Percentiles rank a stretch among this genome's conserved stretches.
Evolutionary conservation across 2,113 vertebrate genomes (phyloP).

Genomic region (Prunella himalayana): DNA sequence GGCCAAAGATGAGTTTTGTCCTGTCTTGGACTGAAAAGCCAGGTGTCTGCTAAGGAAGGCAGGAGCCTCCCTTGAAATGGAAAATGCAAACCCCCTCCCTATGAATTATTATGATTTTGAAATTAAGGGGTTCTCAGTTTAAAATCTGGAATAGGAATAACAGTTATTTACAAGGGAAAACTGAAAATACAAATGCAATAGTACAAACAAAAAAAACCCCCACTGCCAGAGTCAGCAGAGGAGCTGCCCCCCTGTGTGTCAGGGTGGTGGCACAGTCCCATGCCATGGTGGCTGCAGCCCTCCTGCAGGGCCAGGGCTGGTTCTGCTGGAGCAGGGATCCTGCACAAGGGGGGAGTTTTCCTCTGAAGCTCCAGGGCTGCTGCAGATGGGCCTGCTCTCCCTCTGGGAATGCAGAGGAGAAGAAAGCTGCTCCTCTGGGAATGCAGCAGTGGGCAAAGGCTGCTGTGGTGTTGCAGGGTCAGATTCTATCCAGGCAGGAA

Average conservation of each 20-base stretch:
- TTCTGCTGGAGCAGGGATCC: neutral
- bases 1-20: neutral
- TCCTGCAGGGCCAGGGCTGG: neutral
- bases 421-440: too few species aligned
- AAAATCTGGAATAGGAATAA: neutral
- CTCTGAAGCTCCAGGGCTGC: too few species aligned
- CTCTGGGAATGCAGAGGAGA: neutral
- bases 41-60: neutral
- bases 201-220: neutral
- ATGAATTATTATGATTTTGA: neutral
- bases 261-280: neutral
- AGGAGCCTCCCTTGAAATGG: neutral
- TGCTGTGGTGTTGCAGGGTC: too few species aligned
- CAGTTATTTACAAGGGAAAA: neutral
- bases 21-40: neutral
- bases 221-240: accelerated
- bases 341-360: neutral
- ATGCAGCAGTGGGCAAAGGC: too few species aligned
- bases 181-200: neutral
- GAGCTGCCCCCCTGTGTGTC: neutral
- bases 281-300: neutral
- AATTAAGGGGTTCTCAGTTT: neutral
- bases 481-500: too few species aligned
- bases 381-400: neutral
- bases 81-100: neutral